Conservation (phyloP, 2,888 invertebrate genomes). For the Acanthoscelides obtectus region DNA sequence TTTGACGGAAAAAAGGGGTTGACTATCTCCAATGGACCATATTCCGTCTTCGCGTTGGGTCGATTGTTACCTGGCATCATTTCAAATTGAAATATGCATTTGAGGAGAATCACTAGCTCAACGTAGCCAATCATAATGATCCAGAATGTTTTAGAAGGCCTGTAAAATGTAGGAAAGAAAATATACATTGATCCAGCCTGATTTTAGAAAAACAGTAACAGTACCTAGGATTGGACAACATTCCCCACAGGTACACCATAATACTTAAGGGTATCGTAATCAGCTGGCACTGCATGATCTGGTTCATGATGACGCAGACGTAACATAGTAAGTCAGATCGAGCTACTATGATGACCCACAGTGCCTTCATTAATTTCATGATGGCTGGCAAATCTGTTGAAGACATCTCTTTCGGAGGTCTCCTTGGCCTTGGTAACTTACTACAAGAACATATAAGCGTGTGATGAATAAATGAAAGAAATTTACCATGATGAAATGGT, state of each 20-base stretch:
- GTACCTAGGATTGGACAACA: neutral
- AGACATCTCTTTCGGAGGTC: neutral
- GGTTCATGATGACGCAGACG: neutral
- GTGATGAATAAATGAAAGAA: no score
- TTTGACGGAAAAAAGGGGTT: neutral
- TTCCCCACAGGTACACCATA: neutral
- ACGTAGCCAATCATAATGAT: neutral
- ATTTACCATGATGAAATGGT: no score
- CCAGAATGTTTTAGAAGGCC: slow-evolving; percentile 1
- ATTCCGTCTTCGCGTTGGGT: neutral
- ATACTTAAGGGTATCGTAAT: neutral
- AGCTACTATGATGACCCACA: neutral
- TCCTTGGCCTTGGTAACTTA: neutral
- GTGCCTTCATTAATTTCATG: neutral
- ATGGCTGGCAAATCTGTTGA: neutral
- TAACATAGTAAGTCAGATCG: neutral
- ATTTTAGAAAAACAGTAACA: neutral
- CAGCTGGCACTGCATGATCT: neutral
- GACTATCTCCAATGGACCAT: neutral
- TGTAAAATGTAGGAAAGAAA: neutral
- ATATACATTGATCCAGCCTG: no score
- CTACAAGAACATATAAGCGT: no score
- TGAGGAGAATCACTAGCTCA: neutral
- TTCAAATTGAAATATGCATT: neutral
- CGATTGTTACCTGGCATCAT: neutral